Conservation (phyloP, 2,797 vertebrate genomes). For the Macroramphosus scolopax region DNA sequence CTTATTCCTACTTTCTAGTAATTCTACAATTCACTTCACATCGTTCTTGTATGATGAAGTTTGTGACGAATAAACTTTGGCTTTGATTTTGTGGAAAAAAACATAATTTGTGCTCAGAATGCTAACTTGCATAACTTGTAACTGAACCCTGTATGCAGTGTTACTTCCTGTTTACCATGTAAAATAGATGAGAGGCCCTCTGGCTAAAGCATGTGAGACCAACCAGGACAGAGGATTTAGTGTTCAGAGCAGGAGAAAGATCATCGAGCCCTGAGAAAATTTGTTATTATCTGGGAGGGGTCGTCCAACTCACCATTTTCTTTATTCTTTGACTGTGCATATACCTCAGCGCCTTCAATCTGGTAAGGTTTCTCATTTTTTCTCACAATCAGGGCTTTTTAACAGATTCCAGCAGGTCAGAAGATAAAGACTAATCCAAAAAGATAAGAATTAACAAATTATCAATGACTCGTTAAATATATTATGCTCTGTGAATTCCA, state of each 20-base stretch:
- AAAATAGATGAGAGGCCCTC: constrained; percentile 69
- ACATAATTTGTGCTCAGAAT: constrained; percentile 23
- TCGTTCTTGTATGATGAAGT: too few species aligned
- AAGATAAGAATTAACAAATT: not conserved
- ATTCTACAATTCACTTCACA: too few species aligned
- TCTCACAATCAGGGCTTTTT: not conserved
- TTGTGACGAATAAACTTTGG: too few species aligned
- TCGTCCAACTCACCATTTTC: constrained; percentile 36
- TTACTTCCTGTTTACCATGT: constrained; percentile 71
- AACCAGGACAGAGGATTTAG: constrained; percentile 61
- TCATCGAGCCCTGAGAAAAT: constrained; percentile 56
- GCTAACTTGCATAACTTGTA: constrained; percentile 65
- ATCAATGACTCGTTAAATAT: not conserved
- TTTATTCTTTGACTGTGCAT: constrained; percentile 26
- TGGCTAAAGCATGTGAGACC: constrained; percentile 70
- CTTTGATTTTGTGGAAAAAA: too few species aligned
- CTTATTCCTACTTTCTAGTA: too few species aligned
- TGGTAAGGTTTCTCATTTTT: constrained; percentile 46
- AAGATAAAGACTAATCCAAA: not conserved
- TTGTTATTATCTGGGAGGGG: constrained; percentile 57
- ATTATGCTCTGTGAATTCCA: not conserved
- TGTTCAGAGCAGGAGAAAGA: constrained; percentile 59
- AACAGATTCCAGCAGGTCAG: not conserved
- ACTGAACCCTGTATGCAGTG: constrained; percentile 50
- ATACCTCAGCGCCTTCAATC: constrained; percentile 31